phyloP scores from a whole-genome alignment of 1,140 invertebrate species.

The Theocolax elegans region DNA sequence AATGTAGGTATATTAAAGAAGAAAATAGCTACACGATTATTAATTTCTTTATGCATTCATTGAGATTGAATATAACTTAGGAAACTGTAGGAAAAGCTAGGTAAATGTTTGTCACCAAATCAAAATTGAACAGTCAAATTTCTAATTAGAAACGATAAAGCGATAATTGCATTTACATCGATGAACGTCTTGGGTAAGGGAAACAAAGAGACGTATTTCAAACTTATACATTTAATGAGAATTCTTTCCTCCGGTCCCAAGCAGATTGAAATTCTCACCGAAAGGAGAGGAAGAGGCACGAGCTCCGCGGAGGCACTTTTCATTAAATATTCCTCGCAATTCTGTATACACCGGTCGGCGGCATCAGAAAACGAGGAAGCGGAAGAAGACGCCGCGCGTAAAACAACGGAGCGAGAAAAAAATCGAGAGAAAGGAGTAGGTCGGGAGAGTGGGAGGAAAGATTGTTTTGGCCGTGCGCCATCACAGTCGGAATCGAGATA shows the following conservation, averaged over 20 bases:
- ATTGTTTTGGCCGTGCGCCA: conserved; percentile 41
- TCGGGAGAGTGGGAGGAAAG: conserved; percentile 9
- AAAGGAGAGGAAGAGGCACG: not conserved
- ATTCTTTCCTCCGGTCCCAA: conserved; percentile 27
- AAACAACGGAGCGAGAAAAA: conserved; percentile 29
- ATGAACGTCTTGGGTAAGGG: not conserved
- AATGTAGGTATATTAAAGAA: too few species aligned
- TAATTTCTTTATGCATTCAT: too few species aligned
- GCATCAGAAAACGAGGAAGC: conserved; percentile 23
- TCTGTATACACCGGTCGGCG: conserved; percentile 11
- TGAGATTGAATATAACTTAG: too few species aligned
- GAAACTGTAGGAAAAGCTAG: too few species aligned
- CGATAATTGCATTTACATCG: conserved; percentile 23
- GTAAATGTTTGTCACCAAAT: too few species aligned
- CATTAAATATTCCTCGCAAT: conserved; percentile 36
- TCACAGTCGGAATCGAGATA: conserved; percentile 30
- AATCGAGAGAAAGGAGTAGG: not conserved
- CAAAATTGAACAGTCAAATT: too few species aligned
- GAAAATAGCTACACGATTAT: too few species aligned
- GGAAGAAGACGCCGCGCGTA: conserved; percentile 7
- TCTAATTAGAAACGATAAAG: conserved; percentile 32
- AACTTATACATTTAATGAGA: conserved; percentile 34
- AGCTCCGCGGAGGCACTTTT: conserved; percentile 20
- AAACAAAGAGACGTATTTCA: not conserved
- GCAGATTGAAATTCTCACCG: conserved; percentile 34